Conservation (phyloP, 1,140 invertebrate genomes). For the Mylabris phalerata region DNA sequence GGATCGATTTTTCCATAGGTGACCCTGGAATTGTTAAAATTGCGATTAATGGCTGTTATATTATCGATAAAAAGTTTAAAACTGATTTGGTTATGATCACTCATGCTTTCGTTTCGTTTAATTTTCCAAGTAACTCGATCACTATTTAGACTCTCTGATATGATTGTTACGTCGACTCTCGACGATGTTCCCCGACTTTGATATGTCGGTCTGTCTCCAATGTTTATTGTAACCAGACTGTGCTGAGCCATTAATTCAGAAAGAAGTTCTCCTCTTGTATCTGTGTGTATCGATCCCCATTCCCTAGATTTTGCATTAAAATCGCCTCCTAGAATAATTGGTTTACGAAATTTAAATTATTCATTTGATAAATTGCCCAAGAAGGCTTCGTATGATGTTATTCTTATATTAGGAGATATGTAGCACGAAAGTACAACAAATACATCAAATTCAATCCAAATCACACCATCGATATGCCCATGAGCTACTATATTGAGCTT, state of each 20-base stretch:
- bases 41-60: no score
- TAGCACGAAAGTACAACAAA: no score
- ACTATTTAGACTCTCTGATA: neutral
- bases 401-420: no score
- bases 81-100: neutral
- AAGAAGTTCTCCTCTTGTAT: neutral
- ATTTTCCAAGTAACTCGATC: neutral
- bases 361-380: no score
- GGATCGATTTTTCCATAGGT: no score
- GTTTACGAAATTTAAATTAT: no score
- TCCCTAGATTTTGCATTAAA: neutral
- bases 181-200: neutral
- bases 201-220: neutral
- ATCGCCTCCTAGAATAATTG: no score
- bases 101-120: neutral
- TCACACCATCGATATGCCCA: no score
- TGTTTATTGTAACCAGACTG: neutral
- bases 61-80: no score
- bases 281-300: neutral
- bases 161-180: neutral
- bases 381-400: no score
- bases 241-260: neutral
- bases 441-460: neutral
- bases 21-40: no score
- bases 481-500: no score